Conservation (phyloP, 2,113 vertebrate genomes). For the Anarhynchus alexandrinus region DNA sequence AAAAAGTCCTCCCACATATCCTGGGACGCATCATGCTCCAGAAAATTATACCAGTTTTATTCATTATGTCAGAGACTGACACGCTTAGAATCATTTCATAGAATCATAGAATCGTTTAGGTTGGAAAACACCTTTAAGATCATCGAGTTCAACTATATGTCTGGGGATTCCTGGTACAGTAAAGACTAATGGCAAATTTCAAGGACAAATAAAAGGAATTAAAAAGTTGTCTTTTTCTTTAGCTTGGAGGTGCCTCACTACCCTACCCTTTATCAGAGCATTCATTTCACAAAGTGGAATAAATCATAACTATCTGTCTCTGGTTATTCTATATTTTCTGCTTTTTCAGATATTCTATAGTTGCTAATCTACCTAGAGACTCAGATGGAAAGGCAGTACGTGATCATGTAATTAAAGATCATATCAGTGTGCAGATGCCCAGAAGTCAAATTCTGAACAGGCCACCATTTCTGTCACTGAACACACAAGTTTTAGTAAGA, state of each 20-base stretch:
- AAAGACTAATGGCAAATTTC: neutral
- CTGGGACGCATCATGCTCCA: neutral
- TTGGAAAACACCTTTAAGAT: neutral
- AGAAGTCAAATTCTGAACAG: neutral
- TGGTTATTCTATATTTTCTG: neutral
- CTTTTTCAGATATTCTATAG: neutral
- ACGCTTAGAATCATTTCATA: neutral
- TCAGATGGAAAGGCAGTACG: neutral
- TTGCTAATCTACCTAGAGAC: neutral
- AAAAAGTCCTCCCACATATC: neutral
- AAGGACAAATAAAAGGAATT: neutral
- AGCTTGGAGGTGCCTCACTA: neutral
- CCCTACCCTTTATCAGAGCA: neutral
- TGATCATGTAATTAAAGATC: neutral
- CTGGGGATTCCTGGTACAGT: neutral
- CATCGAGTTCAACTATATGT: neutral
- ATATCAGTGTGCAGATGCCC: neutral
- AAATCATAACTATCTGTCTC: neutral
- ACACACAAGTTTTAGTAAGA: neutral
- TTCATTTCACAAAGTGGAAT: neutral
- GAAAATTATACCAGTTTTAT: neutral
- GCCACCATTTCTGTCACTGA: neutral
- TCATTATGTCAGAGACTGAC: neutral
- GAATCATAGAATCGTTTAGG: neutral
- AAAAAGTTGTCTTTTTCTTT: neutral